phyloP scores from a whole-genome alignment of 1,140 invertebrate species.

The Zaprionus inermis region DNA sequence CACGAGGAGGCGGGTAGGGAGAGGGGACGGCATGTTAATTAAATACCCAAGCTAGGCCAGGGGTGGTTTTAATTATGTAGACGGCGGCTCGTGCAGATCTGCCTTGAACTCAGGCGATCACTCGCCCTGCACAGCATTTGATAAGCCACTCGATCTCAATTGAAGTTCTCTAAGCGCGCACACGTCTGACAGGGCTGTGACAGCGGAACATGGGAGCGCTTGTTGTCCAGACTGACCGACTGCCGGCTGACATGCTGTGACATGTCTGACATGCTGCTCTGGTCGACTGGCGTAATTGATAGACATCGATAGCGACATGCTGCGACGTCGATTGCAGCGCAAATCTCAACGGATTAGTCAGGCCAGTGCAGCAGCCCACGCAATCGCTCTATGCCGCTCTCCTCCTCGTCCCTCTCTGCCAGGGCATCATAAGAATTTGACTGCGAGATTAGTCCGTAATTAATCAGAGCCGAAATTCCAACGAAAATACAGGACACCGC shows the following conservation, averaged over 20 bases:
- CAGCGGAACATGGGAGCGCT: constrained; percentile 63
- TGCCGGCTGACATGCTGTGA: constrained; percentile 31
- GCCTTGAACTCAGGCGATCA: background rate
- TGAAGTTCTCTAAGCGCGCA: constrained; percentile 36
- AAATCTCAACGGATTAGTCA: constrained; percentile 31
- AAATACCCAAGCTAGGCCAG: constrained; percentile 55
- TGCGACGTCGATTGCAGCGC: constrained; percentile 46
- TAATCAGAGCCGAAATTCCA: constrained; percentile 69
- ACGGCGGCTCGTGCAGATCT: background rate
- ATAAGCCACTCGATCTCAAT: constrained; percentile 16
- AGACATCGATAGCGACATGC: constrained; percentile 68
- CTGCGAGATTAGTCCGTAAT: constrained; percentile 59
- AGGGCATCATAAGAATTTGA: constrained; percentile 45
- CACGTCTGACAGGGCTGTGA: constrained; percentile 61
- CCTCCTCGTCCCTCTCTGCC: background rate
- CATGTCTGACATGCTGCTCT: constrained; percentile 52
- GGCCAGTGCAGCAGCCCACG: constrained; percentile 37
- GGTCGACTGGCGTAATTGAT: constrained; percentile 54
- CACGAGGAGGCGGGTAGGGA: constrained; percentile 34
- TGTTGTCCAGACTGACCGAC: constrained; percentile 28
- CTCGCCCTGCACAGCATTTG: background rate
- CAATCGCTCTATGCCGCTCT: background rate
- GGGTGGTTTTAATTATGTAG: constrained; percentile 9
- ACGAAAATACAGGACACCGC: constrained; percentile 56
- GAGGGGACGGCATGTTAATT: constrained; percentile 39